Evolutionary conservation across 2,113 vertebrate genomes (phyloP).

Genomic region (Eira barbara): DNA sequence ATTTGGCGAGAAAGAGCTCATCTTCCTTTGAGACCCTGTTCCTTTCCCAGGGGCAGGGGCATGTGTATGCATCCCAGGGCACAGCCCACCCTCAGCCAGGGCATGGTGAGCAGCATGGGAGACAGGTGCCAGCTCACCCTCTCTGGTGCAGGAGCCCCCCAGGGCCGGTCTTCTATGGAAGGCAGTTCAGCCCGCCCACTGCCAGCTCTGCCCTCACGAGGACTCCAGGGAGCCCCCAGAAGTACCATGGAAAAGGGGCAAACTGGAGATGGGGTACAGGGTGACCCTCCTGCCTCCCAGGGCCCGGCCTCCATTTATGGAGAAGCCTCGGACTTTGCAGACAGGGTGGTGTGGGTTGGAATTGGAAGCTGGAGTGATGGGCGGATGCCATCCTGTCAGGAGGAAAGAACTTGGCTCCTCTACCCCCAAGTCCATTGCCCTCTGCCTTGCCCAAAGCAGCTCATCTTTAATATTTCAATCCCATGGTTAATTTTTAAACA

Average conservation of each 20-base stretch:
- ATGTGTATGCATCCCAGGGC: neutral
- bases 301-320: neutral
- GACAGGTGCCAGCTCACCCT: neutral
- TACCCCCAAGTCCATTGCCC: slow-evolving; percentile 43
- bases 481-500: slow-evolving; percentile 77
- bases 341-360: neutral
- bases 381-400: neutral
- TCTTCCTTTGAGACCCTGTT: neutral
- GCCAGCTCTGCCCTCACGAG: neutral
- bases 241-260: neutral
- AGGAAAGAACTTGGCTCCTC: slow-evolving; percentile 7
- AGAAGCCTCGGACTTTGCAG: neutral
- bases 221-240: neutral
- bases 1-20: neutral
- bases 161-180: neutral
- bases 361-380: neutral
- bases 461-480: slow-evolving; percentile 77
- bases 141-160: neutral
- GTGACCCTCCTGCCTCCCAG: neutral
- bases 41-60: neutral
- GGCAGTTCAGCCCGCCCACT: neutral
- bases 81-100: neutral
- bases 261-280: neutral
- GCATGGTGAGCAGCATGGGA: neutral
- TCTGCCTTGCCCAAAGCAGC: slow-evolving; percentile 50